Conservation (phyloP, 2,888 invertebrate genomes). For the Dusona sp. region DNA sequence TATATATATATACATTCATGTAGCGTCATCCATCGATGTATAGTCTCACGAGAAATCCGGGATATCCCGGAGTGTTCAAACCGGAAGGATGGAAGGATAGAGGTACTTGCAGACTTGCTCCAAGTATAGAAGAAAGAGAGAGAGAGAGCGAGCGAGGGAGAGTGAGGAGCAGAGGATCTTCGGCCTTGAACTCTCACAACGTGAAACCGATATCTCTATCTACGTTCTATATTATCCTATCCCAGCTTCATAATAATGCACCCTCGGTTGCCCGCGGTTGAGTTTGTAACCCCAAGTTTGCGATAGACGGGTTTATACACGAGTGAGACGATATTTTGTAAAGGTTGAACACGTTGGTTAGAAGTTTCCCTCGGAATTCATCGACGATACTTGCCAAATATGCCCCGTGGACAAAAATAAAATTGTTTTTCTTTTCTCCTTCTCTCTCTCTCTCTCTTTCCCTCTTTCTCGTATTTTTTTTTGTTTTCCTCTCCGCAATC, state of each 20-base stretch:
- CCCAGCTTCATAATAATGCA: conserved; percentile 45
- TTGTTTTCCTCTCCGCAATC: conserved; percentile 21
- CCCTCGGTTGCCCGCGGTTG: conserved; percentile 17
- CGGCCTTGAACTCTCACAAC: conserved; percentile 51
- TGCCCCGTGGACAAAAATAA: conserved; percentile 26
- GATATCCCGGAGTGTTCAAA: conserved; percentile 18
- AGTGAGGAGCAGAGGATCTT: neutral
- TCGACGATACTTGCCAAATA: conserved; percentile 34
- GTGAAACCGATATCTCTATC: conserved; percentile 34
- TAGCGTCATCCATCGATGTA: conserved; percentile 29
- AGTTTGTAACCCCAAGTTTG: conserved; percentile 28
- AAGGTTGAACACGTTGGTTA: conserved; percentile 12
- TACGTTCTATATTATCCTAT: conserved; percentile 33
- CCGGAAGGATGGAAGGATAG: conserved; percentile 39
- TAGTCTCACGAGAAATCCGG: conserved; percentile 49
- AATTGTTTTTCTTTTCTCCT: conserved; percentile 51
- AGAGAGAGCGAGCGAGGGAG: neutral
- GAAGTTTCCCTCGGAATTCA: conserved; percentile 9
- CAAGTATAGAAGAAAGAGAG: neutral
- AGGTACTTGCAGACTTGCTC: conserved; percentile 23
- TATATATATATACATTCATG: neutral
- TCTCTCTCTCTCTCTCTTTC: conserved; percentile 49
- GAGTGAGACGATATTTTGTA: conserved; percentile 14
- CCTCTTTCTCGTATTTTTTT: conserved; percentile 8
- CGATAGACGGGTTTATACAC: conserved; percentile 8